phyloP scores from a whole-genome alignment of 2,113 vertebrate species.

The crab-eating macaque (Macaca fascicularis) region DNA sequence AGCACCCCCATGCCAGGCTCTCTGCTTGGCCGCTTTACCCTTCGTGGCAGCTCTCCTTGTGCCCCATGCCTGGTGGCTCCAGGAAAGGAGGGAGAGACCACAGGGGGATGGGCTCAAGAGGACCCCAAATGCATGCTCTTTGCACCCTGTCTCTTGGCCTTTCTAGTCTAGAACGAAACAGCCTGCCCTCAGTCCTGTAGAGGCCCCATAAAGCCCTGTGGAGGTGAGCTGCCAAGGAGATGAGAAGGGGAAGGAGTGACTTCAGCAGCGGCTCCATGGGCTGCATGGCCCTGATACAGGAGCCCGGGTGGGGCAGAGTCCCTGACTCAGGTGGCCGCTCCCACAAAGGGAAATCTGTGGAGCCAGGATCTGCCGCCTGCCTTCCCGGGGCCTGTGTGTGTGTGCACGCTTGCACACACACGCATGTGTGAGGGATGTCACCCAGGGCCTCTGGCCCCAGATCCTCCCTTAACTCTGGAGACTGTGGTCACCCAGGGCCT shows the following conservation, averaged over 20 bases:
- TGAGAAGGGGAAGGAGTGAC: background rate
- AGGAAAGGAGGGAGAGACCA: background rate
- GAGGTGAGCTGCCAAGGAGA: background rate
- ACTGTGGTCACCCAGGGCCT: background rate
- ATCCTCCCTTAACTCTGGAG: background rate
- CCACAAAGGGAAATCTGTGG: fast-evolving
- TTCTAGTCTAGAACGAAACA: background rate
- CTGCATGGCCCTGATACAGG: fast-evolving
- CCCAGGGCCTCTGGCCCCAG: background rate
- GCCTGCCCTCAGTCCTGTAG: background rate
- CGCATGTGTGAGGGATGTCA: too few species aligned
- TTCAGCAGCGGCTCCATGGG: fast-evolving
- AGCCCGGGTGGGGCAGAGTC: background rate
- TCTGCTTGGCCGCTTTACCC: background rate
- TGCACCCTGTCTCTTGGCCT: background rate
- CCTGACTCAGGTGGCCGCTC: background rate
- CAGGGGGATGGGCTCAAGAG: background rate
- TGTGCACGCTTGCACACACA: background rate
- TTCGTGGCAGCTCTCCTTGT: background rate
- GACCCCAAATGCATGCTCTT: background rate
- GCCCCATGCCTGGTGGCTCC: background rate
- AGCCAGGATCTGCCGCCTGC: too few species aligned
- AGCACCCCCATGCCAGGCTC: background rate
- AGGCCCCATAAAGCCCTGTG: background rate
- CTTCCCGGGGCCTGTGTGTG: background rate